Evolutionary conservation across 2,113 vertebrate genomes (phyloP), one percentile per base, ranked within the genome.

Genomic region (Tragulus kanchil): DNA sequence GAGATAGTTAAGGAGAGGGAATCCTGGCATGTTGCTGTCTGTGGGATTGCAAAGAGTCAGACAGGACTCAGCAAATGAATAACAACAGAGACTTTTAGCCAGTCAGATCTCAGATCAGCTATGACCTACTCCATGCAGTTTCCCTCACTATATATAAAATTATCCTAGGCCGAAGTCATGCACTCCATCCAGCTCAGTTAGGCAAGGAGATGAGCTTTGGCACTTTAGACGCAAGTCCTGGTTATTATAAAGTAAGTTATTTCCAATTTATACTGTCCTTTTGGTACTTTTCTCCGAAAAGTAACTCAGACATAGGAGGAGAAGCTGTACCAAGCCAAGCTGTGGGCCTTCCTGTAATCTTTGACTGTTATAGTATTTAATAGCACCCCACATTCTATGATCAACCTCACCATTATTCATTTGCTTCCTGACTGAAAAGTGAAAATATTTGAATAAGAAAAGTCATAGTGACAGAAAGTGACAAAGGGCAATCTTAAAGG

Each of bases 231-330:
- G 16, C 10, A 79, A 85, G 13, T 50, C 21, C 11, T 36, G 5
- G 13, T 86, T 71, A 23, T 25, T 77, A 87, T 54, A 85, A 90
- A 94, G 19, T 45, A 78, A 90, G 3, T 17, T 45, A 73, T 56
- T 94, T 93, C 28, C 58, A 95, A 17, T 79, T 97, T 90, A 45
- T 69, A 52, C 75, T 85, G 21, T 81, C 67, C 17, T 67, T 73
- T 85, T 26, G 13, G 21, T 11, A 93, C 50, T 93, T 92, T 96
- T 90, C 54, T 93, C 59, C 59, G 11, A 26, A 28, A 94, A 86
- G 61, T 42, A 69, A 5, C 11, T 56, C 61, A 73, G 67, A 92
- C 64, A 6, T 59, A 85, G 36, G 31, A 92, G 17, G 3, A 71
- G 16, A 19, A 82, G 17, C 1, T 31, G 9, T 14, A 7, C 8